These are phyloP conservation scores for Zaprionus vittiger DNA, from an alignment of 1,140 invertebrate genomes.

Conservation along the genomic window DNA sequence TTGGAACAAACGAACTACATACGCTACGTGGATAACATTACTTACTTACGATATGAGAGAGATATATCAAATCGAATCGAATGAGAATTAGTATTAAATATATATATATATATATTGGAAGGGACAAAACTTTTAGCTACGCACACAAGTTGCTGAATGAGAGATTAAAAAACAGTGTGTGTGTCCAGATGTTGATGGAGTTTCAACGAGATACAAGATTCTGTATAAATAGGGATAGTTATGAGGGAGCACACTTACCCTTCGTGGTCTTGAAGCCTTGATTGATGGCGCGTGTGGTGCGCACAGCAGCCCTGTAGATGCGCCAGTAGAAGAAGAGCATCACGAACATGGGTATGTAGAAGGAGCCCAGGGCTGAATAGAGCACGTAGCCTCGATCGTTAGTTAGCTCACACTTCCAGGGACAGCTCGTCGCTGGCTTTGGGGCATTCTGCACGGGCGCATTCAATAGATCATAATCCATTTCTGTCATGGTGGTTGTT, in stretches of 20 bases:
- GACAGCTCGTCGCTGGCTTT: slow-evolving; percentile 86
- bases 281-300: slow-evolving; percentile 88
- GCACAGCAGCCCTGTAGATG: slow-evolving; percentile 93
- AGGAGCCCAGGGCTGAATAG: slow-evolving; percentile 95
- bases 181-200: slow-evolving; percentile 60
- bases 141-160: slow-evolving; percentile 74
- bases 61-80: slow-evolving; percentile 41
- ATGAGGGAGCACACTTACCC: slow-evolving; percentile 83
- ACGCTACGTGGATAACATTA: slow-evolving; percentile 70
- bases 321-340: slow-evolving; percentile 96
- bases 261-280: slow-evolving; percentile 97
- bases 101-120: slow-evolving; percentile 6
- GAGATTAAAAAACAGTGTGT: slow-evolving; percentile 43
- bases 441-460: slow-evolving; percentile 45
- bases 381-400: slow-evolving; percentile 95
- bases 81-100: slow-evolving; percentile 61
- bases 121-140: slow-evolving; percentile 72
- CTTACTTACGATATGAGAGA: slow-evolving; percentile 45
- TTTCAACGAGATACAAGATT: background rate
- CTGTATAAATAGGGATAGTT: background rate
- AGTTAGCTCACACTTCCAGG: slow-evolving; percentile 95
- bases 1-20: slow-evolving; percentile 67
- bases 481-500: slow-evolving; percentile 40
- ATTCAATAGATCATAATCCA: slow-evolving; percentile 54
- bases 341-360: slow-evolving; percentile 96